Base-by-base conservation (phyloP, 2,797 vertebrate genomes). In the Microctenopoma steveboyesi region DNA sequence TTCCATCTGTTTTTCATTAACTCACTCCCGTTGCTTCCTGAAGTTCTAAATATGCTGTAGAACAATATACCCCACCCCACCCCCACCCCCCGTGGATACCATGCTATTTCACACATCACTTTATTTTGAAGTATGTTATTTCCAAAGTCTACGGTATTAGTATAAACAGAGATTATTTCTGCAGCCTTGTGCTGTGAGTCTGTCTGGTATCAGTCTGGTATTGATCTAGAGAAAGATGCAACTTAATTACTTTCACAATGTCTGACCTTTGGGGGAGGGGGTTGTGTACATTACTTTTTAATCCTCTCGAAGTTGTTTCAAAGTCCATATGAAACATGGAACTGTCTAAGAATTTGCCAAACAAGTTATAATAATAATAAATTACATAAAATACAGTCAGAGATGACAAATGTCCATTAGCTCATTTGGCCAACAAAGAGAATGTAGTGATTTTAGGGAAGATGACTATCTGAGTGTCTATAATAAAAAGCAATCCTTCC, bases 251-350 rank as follows among this genome's bases (percentile, higher is more conserved):
- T 42, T 67, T 35, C 40, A 47, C 60, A 69, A n/a, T 18, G 35
- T 50, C 42, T 67, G 35, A 54, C 11, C 5, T 45, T 45, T 39
- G 37, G 1, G 12, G 22, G 22, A 1, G 22, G 22, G 22, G 15
- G 6, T 7, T 42, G 25, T 28, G 25, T 30, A 30, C 49, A 3
- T 16, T 42, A 55, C 11, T 59, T 33, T 18, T 18, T 43, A 30
- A 2, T 5, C 0, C 27, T 69, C 25, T 69, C 2, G 45, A 64
- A 65, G 50, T 69, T 28, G 37, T 12, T n/a, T 70, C 42, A 39
- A 73, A 39, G 53, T 64, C 39, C 46, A 35, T 53, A 55, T 62
- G 33, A 62, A 58, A 66, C 46, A 22, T 53, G 28, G 73, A 59
- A 14, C 40, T 42, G 14, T 13, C 12, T 42, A 42, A 15, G 40